These are phyloP conservation scores for Mellilla xanthometata DNA, from an alignment of 2,888 invertebrate genomes.

Conservation along the genomic window DNA sequence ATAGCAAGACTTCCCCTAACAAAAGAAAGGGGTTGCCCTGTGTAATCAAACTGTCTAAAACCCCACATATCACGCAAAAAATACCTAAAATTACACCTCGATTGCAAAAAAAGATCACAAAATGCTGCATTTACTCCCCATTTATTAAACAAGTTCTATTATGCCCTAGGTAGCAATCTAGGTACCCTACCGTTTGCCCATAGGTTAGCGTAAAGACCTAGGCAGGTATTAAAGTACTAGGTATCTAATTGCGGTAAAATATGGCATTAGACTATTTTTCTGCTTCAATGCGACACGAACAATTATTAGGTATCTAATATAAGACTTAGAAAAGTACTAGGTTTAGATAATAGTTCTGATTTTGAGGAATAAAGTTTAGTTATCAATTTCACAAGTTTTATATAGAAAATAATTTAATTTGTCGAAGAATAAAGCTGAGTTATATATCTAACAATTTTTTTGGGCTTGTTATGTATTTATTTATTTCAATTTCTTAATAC, in stretches of 20 bases:
- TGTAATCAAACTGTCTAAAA: constrained; percentile 6
- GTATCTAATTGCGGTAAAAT: neutral
- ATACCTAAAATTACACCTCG: constrained; percentile 7
- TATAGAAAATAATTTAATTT: no score
- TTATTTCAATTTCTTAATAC: no score
- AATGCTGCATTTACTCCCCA: constrained; percentile 8
- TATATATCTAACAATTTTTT: no score
- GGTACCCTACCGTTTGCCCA: constrained; percentile 6
- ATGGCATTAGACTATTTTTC: neutral
- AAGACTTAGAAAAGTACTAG: neutral
- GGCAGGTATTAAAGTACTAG: neutral
- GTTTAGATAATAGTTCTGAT: no score
- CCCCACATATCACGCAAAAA: neutral
- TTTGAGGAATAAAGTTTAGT: no score
- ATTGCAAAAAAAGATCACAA: constrained; percentile 1
- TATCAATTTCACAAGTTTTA: no score
- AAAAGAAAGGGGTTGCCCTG: neutral
- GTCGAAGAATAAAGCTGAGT: no score
- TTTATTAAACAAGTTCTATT: constrained; percentile 13
- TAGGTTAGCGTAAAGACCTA: neutral
- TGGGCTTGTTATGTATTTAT: no score
- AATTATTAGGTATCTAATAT: neutral
- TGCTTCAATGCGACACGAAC: constrained; percentile 1
- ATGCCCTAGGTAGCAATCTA: constrained; percentile 7
- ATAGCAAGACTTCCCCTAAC: neutral